A percentile compares a stretch with the other conserved stretches of the same genome.
These are phyloP conservation scores for Chionis minor DNA, from an alignment of 2,113 vertebrate genomes.

Conservation along the genomic window DNA sequence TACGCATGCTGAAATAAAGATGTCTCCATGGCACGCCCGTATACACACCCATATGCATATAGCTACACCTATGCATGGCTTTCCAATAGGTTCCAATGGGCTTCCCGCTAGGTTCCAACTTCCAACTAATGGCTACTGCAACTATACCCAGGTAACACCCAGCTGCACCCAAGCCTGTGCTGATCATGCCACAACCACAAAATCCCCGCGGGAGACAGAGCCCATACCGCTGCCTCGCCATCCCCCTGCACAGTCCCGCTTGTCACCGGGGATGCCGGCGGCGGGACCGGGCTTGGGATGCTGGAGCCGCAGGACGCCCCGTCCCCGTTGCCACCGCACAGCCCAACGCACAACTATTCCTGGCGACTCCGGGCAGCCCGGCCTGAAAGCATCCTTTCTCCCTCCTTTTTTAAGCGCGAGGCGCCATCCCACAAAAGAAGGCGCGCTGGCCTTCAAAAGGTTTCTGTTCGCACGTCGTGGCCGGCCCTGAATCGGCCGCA, in stretches of 20 bases:
- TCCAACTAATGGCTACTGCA: background rate
- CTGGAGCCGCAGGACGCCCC: background rate
- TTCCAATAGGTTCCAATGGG: background rate
- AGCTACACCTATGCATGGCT: background rate
- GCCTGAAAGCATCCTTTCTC: background rate
- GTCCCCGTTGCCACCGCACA: background rate
- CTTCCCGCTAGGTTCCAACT: too few species aligned
- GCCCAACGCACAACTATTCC: background rate
- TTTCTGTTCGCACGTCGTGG: background rate
- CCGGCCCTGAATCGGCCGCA: constrained; percentile 2
- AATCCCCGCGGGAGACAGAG: accelerated
- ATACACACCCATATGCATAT: background rate
- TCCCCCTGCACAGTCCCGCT: accelerated
- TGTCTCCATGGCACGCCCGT: accelerated
- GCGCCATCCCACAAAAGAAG: constrained; percentile 25
- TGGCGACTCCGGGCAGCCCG: accelerated
- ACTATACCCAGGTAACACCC: accelerated
- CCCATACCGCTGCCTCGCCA: accelerated
- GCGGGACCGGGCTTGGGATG: accelerated
- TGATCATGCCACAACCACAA: accelerated
- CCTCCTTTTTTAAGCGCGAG: background rate
- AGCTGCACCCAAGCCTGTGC: background rate
- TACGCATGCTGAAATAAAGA: background rate
- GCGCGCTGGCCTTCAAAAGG: background rate
- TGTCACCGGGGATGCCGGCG: accelerated